A percentile compares a stretch with the other conserved stretches of the same genome.
Conservation (phyloP, 2,888 invertebrate species). For the Norana najaformis region DNA sequence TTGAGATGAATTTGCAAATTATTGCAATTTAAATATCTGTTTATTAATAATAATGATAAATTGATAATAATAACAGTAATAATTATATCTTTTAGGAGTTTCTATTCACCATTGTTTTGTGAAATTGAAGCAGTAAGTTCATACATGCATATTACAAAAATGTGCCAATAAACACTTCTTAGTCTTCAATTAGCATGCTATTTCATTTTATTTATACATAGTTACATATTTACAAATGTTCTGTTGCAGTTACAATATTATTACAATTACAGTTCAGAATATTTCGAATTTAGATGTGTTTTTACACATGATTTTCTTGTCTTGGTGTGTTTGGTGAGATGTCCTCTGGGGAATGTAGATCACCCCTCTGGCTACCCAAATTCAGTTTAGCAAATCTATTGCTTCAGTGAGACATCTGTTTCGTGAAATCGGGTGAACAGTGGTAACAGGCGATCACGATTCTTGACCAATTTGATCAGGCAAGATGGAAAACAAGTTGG, state of each 20-base stretch:
- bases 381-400: neutral
- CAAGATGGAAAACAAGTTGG: slow-evolving; percentile 17
- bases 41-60: too few relatives aligned
- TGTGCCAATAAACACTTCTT: neutral
- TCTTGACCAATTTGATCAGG: slow-evolving; percentile 5
- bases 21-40: too few relatives aligned
- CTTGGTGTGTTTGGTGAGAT: neutral
- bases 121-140: too few relatives aligned
- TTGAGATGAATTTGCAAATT: too few relatives aligned
- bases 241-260: too few relatives aligned
- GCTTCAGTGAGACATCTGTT: neutral
- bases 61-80: too few relatives aligned
- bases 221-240: neutral
- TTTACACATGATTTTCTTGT: neutral
- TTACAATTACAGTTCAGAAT: neutral
- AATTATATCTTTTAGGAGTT: too few relatives aligned
- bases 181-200: neutral
- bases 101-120: too few relatives aligned
- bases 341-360: neutral
- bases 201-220: neutral
- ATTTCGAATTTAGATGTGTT: neutral
- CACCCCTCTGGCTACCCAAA: too few relatives aligned
- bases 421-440: neutral
- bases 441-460: neutral
- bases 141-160: too few relatives aligned